Conservation (phyloP, 1,140 invertebrate genomes). For the Tetramorium alpestre region DNA sequence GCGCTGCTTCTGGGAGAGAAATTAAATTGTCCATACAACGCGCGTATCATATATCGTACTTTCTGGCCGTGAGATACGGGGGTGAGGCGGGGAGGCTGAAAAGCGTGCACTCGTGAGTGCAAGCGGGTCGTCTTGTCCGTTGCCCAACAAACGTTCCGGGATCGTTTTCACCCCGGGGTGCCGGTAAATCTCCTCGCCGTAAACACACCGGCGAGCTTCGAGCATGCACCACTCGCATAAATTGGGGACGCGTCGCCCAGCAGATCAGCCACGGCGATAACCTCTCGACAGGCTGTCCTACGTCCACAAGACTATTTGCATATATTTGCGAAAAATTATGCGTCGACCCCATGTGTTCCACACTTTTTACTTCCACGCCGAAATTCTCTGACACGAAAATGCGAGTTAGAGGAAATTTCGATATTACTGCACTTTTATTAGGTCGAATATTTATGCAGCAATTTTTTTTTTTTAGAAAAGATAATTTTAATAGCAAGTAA, state of each 20-base stretch:
- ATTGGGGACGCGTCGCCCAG: conserved; percentile 73
- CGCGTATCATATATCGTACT: conserved; percentile 57
- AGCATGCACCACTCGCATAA: conserved; percentile 70
- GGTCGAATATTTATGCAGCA: neutral
- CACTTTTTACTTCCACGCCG: neutral
- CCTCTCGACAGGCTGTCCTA: conserved; percentile 76
- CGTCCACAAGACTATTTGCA: conserved; percentile 62
- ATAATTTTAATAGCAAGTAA: neutral
- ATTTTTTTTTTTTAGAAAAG: neutral
- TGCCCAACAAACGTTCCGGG: conserved; percentile 66
- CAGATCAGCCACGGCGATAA: conserved; percentile 76
- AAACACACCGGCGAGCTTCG: conserved; percentile 68
- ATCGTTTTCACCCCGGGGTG: conserved; percentile 68
- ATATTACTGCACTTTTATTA: neutral
- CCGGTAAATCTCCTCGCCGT: conserved; percentile 70
- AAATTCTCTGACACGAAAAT: conserved; percentile 22
- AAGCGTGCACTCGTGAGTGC: conserved; percentile 53
- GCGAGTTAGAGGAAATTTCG: neutral
- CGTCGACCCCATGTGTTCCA: neutral
- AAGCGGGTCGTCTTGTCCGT: conserved; percentile 63
- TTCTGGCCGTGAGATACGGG: neutral
- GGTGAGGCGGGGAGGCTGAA: conserved; percentile 8
- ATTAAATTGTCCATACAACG: conserved; percentile 66
- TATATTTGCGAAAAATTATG: conserved; percentile 65
- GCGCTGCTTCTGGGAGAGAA: conserved; percentile 31